Evolutionary conservation across 2,797 vertebrate genomes (phyloP).

Genomic region (Typhlichthys subterraneus): DNA sequence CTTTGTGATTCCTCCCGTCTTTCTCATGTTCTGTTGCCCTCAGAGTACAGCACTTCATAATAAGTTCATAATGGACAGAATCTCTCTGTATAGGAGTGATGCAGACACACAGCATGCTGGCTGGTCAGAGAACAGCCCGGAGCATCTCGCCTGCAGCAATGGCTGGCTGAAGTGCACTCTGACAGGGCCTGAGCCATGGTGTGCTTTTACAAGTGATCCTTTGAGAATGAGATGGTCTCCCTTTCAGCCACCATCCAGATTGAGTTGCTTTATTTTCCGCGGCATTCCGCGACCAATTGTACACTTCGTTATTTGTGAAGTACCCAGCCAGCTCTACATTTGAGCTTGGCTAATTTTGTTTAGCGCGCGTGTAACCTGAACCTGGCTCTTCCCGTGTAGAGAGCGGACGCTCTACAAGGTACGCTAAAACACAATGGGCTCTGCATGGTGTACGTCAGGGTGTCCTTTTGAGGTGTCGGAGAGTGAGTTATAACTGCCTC

Average conservation of each 20-base stretch:
- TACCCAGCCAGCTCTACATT: no score
- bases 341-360: no score
- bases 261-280: no score
- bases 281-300: not conserved
- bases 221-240: conserved; percentile 19
- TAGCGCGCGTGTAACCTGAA: no score
- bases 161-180: conserved; percentile 9
- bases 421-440: no score
- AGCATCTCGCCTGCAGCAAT: not conserved
- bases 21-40: conserved; percentile 30
- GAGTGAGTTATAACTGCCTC: no score
- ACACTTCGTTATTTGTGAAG: not conserved
- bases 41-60: no score
- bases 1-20: conserved; percentile 17
- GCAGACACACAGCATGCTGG: not conserved
- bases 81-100: not conserved
- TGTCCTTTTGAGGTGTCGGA: no score
- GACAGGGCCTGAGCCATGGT: conserved; percentile 16
- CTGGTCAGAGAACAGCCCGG: not conserved
- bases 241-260: conserved; percentile 6
- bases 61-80: not conserved
- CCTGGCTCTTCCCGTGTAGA: no score
- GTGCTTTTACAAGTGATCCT: conserved; percentile 9
- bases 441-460: no score
- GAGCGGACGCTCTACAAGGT: no score